Evolutionary conservation across 2,888 invertebrate species (phyloP), one percentile per base, ranked within the genome.

Genomic region (Netelia inedita): DNA sequence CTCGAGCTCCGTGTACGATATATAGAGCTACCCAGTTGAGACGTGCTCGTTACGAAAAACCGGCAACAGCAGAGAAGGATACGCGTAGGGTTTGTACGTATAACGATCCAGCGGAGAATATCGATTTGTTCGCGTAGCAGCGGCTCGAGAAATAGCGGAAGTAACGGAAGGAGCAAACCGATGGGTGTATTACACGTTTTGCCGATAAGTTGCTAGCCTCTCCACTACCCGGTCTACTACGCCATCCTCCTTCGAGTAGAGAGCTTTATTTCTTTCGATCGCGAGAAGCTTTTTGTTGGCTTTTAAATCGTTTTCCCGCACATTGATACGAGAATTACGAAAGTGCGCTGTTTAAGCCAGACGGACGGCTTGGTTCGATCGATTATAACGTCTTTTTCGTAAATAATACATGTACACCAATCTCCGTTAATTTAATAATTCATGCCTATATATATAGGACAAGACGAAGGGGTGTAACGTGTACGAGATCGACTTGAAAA

Each of bases 21-120:
- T 46, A 68, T 46, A 43, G 28, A 16, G 19, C 57, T 57, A 57
- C 61, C 41, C 43, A 53, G 41, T 61, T 14, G 55, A 65, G 72
- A 68, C 50, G 80, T 43, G 57, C 65, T 76, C 63, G 82, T 76
- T 81, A 76, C 69, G 75, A 76, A 82, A 81, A 71, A 76, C 21
- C 68, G 35, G 23, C 79, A 55, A 11, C 72, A 68, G 68, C 57
- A 57, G 63, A 61, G 63, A 41, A 50, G 71, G 71, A 79, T 66
- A 79, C 66, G 79, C 79, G 79, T 46, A 50, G 35, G n/a, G 43
- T 66, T 46, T n/a, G 59, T 66, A 71, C 50, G 80, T 41, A 69
- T 75, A 82, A 75, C 82, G 82, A 82, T 82, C 75, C 53, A 75
- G 72, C 11, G 10, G 11, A 35, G 55, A 41, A 63, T 61, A 81